Conservation (phyloP, 2,888 invertebrate genomes). For the Anarsia innoxiella region DNA sequence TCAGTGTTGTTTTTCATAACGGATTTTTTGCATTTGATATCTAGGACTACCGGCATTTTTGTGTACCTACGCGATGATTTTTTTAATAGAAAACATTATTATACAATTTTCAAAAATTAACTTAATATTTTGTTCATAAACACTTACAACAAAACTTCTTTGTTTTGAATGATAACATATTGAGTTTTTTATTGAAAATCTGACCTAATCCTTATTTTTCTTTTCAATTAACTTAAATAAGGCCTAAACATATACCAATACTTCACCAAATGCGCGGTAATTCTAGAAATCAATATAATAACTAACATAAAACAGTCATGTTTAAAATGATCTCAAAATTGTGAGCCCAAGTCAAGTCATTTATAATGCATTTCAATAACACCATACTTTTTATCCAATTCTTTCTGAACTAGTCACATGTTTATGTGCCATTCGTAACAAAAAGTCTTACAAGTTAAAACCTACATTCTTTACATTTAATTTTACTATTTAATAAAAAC, state of each 20-base stretch:
- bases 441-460: too few relatives aligned
- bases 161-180: not conserved
- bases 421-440: slow-evolving; percentile 48
- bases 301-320: slow-evolving; percentile 30
- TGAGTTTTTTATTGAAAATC: not conserved
- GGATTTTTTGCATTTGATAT: slow-evolving; percentile 19
- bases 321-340: slow-evolving; percentile 67
- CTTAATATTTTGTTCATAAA: slow-evolving; percentile 1
- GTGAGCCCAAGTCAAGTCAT: slow-evolving; percentile 57
- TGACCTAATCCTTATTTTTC: not conserved
- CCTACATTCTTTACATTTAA: not conserved
- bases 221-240: not conserved
- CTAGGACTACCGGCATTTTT: slow-evolving; percentile 47
- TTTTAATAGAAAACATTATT: slow-evolving; percentile 3
- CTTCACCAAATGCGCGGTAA: slow-evolving; percentile 48
- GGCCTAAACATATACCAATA: slow-evolving; percentile 11
- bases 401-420: slow-evolving; percentile 42
- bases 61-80: slow-evolving; percentile 22
- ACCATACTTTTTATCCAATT: slow-evolving; percentile 35
- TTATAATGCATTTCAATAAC: slow-evolving; percentile 44
- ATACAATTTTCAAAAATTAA: not conserved
- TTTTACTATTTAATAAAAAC: slow-evolving; percentile 1
- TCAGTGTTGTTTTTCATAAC: not conserved
- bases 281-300: slow-evolving; percentile 25
- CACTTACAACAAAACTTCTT: too few relatives aligned